A percentile compares a stretch with the other conserved stretches of the same genome.
Conservation (phyloP, 92 coral and sea anemone genomes). For the Porites evermanni region DNA sequence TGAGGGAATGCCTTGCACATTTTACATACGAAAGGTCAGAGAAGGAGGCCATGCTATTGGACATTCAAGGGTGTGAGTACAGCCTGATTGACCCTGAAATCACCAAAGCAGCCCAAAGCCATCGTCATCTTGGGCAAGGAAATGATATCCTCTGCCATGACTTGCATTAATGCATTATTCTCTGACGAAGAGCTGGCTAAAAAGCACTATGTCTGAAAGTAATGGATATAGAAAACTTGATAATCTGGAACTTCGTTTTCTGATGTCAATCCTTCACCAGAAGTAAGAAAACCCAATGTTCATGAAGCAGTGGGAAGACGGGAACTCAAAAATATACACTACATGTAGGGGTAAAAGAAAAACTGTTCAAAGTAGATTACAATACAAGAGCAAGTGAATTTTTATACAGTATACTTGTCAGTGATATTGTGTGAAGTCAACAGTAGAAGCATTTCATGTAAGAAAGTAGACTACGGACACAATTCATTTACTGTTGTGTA, state of each 20-base stretch:
- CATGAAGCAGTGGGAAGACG: conserved; percentile 23
- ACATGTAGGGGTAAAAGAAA: conserved; percentile 17
- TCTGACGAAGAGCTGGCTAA: conserved; percentile 21
- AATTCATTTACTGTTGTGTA: conserved; percentile 1
- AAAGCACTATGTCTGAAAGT: conserved; percentile 13
- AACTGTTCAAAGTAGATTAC: conserved; percentile 1
- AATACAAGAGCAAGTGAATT: conserved; percentile 19
- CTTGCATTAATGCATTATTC: conserved; percentile 10
- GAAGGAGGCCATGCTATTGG: too few relatives aligned
- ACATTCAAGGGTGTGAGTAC: too few relatives aligned
- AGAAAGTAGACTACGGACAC: too few relatives aligned
- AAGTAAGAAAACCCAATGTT: conserved; percentile 10
- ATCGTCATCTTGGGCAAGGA: conserved; percentile 7
- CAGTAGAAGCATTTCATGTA: background rate
- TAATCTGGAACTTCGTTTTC: conserved; percentile 22
- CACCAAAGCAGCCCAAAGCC: background rate
- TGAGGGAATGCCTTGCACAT: too few relatives aligned
- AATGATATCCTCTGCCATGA: conserved; percentile 26
- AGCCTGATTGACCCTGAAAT: too few relatives aligned
- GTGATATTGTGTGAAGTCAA: background rate
- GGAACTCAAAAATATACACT: conserved; percentile 12
- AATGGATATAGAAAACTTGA: conserved; percentile 13
- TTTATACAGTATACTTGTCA: conserved; percentile 20
- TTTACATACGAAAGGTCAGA: too few relatives aligned
- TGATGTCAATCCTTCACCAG: conserved; percentile 19